Percentiles rank a stretch among this genome's conserved stretches.
Conservation (phyloP, 2,888 invertebrate genomes). For the Entomobrya proxima region DNA sequence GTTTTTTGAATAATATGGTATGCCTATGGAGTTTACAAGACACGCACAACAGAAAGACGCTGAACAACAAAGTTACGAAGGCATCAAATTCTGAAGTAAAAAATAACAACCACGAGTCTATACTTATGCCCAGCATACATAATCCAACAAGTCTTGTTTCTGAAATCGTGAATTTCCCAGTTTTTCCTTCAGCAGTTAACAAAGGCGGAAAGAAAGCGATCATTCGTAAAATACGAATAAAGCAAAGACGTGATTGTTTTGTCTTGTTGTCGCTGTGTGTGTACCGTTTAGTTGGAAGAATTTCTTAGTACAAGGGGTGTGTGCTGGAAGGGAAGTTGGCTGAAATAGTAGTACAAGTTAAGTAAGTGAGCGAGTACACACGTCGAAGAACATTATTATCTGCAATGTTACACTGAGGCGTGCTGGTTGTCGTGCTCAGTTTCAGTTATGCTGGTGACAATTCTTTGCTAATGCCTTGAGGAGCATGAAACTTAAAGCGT, state of each 20-base stretch:
- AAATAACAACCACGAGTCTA: no score
- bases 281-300: background rate
- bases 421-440: background rate
- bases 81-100: no score
- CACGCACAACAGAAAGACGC: slow-evolving; percentile 21
- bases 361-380: background rate
- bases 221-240: background rate
- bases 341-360: background rate
- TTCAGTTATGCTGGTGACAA: slow-evolving; percentile 19
- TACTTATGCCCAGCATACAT: background rate
- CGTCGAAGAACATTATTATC: background rate
- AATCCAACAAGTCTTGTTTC: background rate
- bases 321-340: background rate
- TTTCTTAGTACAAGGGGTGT: background rate
- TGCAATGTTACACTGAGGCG: background rate
- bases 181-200: background rate
- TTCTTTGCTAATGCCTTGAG: slow-evolving; percentile 13
- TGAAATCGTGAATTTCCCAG: background rate
- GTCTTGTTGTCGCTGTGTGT: background rate
- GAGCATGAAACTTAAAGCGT: background rate
- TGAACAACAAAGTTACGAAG: no score
- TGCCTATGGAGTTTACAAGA: background rate
- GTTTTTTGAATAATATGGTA: background rate
- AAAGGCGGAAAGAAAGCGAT: background rate
- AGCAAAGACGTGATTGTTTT: slow-evolving; percentile 13